These are phyloP conservation scores for Siniperca obscura DNA, from an alignment of 2,797 vertebrate genomes.

Conservation along the genomic window DNA sequence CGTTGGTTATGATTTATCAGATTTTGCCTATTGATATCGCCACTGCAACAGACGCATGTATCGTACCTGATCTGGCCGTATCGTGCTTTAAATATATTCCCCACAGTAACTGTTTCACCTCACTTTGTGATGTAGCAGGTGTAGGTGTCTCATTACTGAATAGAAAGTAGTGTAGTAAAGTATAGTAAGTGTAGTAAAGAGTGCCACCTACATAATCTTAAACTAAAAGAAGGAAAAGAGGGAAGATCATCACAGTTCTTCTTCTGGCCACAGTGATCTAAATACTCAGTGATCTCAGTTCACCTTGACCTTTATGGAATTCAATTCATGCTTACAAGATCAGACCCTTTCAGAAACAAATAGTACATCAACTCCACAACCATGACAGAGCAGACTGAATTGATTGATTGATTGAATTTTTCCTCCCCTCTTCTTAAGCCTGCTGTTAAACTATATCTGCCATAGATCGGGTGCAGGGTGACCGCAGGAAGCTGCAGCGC, in stretches of 20 bases:
- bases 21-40: background rate
- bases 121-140: background rate
- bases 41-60: background rate
- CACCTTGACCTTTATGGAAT: background rate
- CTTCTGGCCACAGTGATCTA: background rate
- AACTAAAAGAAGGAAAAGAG: background rate
- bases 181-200: background rate
- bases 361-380: background rate
- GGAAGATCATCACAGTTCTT: background rate
- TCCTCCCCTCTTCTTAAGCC: background rate
- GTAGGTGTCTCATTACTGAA: background rate
- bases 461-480: background rate
- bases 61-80: background rate
- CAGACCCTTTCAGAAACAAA: background rate
- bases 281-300: background rate
- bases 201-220: background rate
- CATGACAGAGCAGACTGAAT: background rate
- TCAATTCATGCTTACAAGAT: background rate
- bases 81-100: background rate
- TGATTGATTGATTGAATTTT: too few species aligned
- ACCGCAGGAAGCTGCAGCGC: background rate
- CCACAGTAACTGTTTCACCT: background rate
- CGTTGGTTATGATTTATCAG: background rate
- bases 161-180: background rate
- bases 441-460: slow-evolving; percentile 8